A percentile compares a stretch with the other conserved stretches of the same genome.
phyloP scores from a whole-genome alignment of 2,113 vertebrate species.

The Burhinus oedicnemus region DNA sequence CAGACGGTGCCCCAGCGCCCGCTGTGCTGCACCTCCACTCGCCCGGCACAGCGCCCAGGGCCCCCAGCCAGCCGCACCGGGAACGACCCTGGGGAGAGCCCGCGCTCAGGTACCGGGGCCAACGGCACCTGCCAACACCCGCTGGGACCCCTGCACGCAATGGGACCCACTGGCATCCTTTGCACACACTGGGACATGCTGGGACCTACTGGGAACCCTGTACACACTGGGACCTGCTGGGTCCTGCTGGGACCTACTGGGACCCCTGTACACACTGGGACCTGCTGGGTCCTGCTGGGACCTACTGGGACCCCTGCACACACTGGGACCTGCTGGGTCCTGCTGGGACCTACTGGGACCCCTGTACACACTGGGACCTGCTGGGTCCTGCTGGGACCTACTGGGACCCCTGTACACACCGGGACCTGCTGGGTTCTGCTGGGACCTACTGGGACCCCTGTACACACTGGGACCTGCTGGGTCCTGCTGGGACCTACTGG shows the following conservation, averaged over 20 bases:
- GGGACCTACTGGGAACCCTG: neutral
- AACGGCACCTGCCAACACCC: neutral
- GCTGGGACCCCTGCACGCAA: neutral
- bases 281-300: neutral
- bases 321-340: neutral
- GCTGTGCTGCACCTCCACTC: slow-evolving; percentile 34
- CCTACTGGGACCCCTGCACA: neutral
- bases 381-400: too few relatives aligned
- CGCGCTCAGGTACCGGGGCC: neutral
- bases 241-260: neutral
- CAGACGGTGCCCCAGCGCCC: slow-evolving; percentile 51
- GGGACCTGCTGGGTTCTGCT: accelerated
- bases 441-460: neutral
- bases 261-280: neutral
- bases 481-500: neutral
- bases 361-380: neutral
- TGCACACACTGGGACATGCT: neutral
- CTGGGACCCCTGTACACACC: neutral
- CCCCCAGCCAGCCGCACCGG: slow-evolving; percentile 46
- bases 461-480: too few relatives aligned
- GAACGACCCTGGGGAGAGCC: neutral
- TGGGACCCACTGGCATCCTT: neutral
- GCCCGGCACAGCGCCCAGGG: slow-evolving; percentile 47
- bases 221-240: too few relatives aligned
- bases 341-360: neutral